These are phyloP conservation scores for Opisthocomus hoazin DNA, from an alignment of 2,113 vertebrate species.

Conservation along the genomic window DNA sequence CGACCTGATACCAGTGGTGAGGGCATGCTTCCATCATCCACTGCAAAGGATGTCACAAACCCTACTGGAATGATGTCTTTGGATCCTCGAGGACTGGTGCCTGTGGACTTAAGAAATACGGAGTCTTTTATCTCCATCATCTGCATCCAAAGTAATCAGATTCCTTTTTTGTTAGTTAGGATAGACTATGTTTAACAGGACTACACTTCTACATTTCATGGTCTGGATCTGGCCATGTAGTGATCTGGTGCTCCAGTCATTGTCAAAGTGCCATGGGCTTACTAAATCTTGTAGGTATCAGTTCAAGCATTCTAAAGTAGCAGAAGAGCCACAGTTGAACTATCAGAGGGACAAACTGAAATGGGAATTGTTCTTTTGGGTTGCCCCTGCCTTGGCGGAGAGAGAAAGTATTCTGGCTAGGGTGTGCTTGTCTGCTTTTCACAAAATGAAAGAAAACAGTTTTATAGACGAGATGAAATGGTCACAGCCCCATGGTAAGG, in stretches of 20 bases:
- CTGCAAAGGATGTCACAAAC: not conserved
- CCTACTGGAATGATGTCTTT: not conserved
- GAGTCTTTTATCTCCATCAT: not conserved
- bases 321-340: not conserved
- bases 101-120: not conserved
- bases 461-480: not conserved
- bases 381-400: not conserved
- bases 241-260: not conserved
- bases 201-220: not conserved
- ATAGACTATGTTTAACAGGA: not conserved
- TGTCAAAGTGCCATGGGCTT: not conserved
- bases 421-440: not conserved
- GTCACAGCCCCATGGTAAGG: not conserved
- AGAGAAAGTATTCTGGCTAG: not conserved
- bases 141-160: not conserved
- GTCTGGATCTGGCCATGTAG: not conserved
- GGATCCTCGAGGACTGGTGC: not conserved
- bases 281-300: not conserved
- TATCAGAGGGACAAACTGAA: not conserved
- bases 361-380: not conserved
- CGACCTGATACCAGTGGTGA: not conserved
- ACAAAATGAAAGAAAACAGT: not conserved
- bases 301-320: not conserved
- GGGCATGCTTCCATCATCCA: not conserved
- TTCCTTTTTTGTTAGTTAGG: not conserved